phyloP scores from a whole-genome alignment of 2,888 invertebrate genomes.

The Pegoplata infirma region DNA sequence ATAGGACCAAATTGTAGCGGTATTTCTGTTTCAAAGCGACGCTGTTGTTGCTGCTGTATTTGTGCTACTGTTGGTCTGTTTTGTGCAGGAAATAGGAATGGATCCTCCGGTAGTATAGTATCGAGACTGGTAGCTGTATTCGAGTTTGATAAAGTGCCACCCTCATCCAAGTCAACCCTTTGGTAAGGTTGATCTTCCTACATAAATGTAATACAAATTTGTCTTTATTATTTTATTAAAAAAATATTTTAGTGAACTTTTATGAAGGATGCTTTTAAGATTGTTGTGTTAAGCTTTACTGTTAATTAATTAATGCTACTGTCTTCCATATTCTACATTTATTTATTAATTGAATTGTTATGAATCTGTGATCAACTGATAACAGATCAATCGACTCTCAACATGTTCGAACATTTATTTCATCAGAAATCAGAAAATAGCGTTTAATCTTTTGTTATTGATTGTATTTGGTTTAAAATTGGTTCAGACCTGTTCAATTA shows the following conservation, averaged over 20 bases:
- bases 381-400: constrained; percentile 37
- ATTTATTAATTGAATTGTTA: constrained; percentile 40
- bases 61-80: constrained; percentile 48
- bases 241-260: not conserved
- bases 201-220: not conserved
- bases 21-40: constrained; percentile 68
- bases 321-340: constrained; percentile 11
- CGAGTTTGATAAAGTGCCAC: constrained; percentile 80
- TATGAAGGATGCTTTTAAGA: not conserved
- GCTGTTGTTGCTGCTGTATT: constrained; percentile 67
- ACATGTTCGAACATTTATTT: constrained; percentile 25
- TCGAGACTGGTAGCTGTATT: constrained; percentile 82
- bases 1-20: constrained; percentile 74
- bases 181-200: constrained; percentile 76
- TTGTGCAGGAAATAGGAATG: constrained; percentile 72
- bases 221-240: not conserved
- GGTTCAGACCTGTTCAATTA: constrained; percentile 19
- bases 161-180: constrained; percentile 72
- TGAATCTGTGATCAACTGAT: constrained; percentile 45
- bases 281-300: constrained; percentile 18
- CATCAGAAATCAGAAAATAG: not conserved
- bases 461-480: constrained; percentile 20
- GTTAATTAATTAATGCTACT: constrained; percentile 25
- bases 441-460: constrained; percentile 10
- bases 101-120: constrained; percentile 77